Conservation (phyloP, 2,888 invertebrate species). For the Protodeltote pygarga region DNA sequence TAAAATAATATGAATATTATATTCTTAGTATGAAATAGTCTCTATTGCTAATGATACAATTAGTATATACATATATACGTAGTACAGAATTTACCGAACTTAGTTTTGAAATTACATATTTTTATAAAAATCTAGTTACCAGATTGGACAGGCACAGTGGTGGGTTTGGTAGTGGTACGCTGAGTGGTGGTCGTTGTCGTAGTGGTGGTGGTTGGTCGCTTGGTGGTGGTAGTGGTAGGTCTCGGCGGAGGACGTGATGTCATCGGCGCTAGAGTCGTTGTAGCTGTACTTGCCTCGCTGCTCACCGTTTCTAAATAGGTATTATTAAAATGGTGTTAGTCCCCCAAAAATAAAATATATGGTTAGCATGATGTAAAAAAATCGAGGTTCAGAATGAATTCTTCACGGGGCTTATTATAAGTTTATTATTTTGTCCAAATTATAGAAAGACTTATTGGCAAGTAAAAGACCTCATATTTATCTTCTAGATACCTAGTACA, state of each 20-base stretch:
- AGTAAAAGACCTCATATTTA: background rate
- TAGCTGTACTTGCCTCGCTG: constrained; percentile 70
- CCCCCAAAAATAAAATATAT: no score
- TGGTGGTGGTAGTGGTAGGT: constrained; percentile 63
- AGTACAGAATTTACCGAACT: no score
- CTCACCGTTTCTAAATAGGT: constrained; percentile 57
- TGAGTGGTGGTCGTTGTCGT: constrained; percentile 52
- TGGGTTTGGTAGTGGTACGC: constrained; percentile 56
- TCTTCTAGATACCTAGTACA: background rate
- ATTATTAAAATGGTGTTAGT: no score
- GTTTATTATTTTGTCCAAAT: no score
- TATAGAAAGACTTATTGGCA: background rate
- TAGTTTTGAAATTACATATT: background rate
- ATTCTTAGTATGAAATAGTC: no score
- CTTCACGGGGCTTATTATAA: no score
- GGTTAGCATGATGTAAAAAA: no score
- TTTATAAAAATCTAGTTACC: constrained; percentile 32
- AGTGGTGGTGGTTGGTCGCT: constrained; percentile 54
- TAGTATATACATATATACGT: no score
- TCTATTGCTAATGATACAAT: no score
- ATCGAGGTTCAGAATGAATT: no score
- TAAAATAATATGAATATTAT: no score
- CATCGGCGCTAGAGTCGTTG: constrained; percentile 75
- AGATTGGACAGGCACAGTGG: constrained; percentile 39
- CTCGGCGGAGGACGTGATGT: constrained; percentile 76